Evolutionary conservation across 1,140 invertebrate species (phyloP).

Genomic region (Aphis craccivora): DNA sequence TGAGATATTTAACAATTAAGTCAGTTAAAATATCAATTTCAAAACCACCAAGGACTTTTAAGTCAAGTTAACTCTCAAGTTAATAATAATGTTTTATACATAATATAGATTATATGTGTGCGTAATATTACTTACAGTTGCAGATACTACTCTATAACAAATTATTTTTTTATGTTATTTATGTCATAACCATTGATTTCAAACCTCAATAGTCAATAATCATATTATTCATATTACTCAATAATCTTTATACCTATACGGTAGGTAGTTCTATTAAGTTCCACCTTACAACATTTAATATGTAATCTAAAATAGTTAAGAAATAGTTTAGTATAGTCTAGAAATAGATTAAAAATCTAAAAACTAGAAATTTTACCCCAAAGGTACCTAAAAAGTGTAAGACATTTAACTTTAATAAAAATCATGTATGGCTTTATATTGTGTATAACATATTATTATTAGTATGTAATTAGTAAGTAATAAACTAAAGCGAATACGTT

Average conservation of each 20-base stretch:
- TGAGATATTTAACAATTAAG: background rate
- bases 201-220: background rate
- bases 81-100: background rate
- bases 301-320: background rate
- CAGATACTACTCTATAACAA: background rate
- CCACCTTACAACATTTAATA: background rate
- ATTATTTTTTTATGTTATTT: background rate
- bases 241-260: too few relatives aligned
- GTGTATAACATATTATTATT: background rate
- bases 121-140: background rate
- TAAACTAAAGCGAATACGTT: background rate
- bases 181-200: background rate
- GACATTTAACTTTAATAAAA: background rate
- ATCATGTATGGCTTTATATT: background rate
- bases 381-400: background rate
- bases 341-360: background rate
- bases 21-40: background rate
- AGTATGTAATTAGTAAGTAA: background rate
- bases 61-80: too few relatives aligned
- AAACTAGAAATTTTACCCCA: background rate
- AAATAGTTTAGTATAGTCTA: background rate
- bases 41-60: slow-evolving; percentile 17
- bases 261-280: background rate
- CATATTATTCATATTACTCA: background rate
- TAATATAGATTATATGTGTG: background rate